phyloP scores from a whole-genome alignment of 2,888 invertebrate species.

The Mechanitis mazaeus region DNA sequence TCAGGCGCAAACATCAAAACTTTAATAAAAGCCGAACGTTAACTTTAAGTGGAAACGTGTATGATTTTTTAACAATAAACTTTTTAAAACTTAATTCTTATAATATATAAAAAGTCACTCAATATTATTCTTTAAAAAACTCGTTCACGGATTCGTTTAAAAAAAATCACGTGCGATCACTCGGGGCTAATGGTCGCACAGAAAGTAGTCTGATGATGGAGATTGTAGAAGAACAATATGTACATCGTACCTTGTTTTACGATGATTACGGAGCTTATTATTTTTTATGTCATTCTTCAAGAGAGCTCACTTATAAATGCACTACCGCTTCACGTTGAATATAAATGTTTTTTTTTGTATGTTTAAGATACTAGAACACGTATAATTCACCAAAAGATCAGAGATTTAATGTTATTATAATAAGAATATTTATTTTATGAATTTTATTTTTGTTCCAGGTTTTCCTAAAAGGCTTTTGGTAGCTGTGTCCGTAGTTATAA shows the following conservation, averaged over 20 bases:
- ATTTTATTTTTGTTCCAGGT: conserved; percentile 57
- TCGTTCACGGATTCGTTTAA: conserved; percentile 26
- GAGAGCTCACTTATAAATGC: conserved; percentile 38
- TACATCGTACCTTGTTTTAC: conserved; percentile 38
- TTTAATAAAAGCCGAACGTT: conserved; percentile 60
- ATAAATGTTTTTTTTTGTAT: conserved; percentile 10
- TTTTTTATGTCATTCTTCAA: conserved; percentile 66
- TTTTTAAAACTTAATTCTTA: conserved; percentile 25
- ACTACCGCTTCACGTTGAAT: conserved; percentile 28
- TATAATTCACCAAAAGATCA: background rate
- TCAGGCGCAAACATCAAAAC: conserved; percentile 63
- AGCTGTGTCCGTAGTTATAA: conserved; percentile 64
- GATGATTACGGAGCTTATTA: conserved; percentile 67
- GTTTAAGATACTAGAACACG: background rate
- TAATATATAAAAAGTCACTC: conserved; percentile 17
- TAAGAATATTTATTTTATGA: conserved; percentile 1
- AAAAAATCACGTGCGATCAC: conserved; percentile 44
- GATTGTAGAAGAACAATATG: conserved; percentile 44
- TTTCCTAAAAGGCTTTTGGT: conserved; percentile 74
- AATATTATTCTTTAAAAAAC: conserved; percentile 24
- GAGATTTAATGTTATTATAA: background rate
- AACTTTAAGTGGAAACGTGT: conserved; percentile 47
- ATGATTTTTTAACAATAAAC: conserved; percentile 44
- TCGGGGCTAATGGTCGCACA: conserved; percentile 45
- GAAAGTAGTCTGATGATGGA: conserved; percentile 59